Conservation (phyloP, 2,797 vertebrate genomes). For the Coracias cyanogaster region DNA sequence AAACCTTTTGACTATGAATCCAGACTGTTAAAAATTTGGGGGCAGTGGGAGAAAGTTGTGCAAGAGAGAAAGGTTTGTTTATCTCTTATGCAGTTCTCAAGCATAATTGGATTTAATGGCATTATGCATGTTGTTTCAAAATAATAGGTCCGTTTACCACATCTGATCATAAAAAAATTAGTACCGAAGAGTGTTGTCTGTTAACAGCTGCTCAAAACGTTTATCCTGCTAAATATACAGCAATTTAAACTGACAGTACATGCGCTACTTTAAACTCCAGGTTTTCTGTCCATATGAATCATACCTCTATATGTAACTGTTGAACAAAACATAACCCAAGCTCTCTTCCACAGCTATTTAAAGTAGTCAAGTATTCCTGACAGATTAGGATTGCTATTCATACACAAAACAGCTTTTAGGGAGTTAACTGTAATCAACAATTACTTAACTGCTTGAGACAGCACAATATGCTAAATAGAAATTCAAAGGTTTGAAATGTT, state of each 20-base stretch:
- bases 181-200: background rate
- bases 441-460: background rate
- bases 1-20: constrained; percentile 9
- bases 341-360: background rate
- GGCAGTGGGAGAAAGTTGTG: background rate
- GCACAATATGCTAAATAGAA: background rate
- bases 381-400: background rate
- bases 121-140: background rate
- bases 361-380: background rate
- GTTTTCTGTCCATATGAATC: background rate
- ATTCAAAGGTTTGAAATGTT: background rate
- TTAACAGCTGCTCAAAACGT: background rate
- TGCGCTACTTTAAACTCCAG: background rate
- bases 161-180: background rate
- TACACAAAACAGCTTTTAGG: background rate
- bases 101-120: background rate
- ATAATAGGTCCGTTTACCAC: too few relatives aligned
- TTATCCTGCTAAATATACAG: background rate
- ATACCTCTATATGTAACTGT: background rate
- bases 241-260: background rate
- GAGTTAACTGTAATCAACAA: background rate
- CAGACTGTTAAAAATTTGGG: constrained; percentile 6
- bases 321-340: background rate
- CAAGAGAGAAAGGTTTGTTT: background rate
- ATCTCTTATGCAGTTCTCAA: background rate